Percentiles rank a stretch among this genome's conserved stretches.
These are phyloP conservation scores for Lagorchestes hirsutus DNA, from an alignment of 2,797 vertebrate species.

Conservation along the genomic window DNA sequence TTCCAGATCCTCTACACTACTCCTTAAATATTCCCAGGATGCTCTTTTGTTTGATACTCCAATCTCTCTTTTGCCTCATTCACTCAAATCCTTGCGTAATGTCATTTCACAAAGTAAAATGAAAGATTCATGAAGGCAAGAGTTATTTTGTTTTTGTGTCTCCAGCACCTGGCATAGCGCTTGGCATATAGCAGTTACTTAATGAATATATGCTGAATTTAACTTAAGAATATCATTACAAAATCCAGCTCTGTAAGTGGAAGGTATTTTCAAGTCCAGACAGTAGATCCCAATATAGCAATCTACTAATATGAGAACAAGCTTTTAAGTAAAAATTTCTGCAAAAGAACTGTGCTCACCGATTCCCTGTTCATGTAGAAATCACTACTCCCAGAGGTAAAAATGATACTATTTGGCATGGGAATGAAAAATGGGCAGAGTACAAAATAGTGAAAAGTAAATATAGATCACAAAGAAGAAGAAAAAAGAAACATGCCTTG, in stretches of 20 bases:
- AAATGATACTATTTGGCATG: neutral
- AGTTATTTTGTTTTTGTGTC: neutral
- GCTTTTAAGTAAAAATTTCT: neutral
- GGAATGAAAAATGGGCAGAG: neutral
- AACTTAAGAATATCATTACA: conserved; percentile 15
- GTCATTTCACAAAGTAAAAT: neutral
- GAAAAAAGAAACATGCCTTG: conserved; percentile 54
- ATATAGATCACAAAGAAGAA: conserved; percentile 64
- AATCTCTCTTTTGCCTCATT: neutral
- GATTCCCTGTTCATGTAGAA: conserved; percentile 5
- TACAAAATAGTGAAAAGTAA: neutral
- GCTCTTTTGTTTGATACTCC: neutral
- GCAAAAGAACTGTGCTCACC: conserved; percentile 22
- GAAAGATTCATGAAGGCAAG: neutral
- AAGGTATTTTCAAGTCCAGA: conserved; percentile 14
- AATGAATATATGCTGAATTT: conserved; percentile 31
- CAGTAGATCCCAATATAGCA: conserved; percentile 44
- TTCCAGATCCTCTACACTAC: neutral
- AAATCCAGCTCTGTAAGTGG: conserved; percentile 23
- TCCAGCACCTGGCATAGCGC: neutral
- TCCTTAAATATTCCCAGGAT: neutral
- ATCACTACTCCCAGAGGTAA: conserved; percentile 11
- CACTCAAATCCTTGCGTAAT: neutral
- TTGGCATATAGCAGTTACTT: neutral
- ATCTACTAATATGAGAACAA: conserved; percentile 40